Evolutionary conservation across 53 echinoderm and acorn worm species (phyloP).

Genomic region (Luidia sarsii): DNA sequence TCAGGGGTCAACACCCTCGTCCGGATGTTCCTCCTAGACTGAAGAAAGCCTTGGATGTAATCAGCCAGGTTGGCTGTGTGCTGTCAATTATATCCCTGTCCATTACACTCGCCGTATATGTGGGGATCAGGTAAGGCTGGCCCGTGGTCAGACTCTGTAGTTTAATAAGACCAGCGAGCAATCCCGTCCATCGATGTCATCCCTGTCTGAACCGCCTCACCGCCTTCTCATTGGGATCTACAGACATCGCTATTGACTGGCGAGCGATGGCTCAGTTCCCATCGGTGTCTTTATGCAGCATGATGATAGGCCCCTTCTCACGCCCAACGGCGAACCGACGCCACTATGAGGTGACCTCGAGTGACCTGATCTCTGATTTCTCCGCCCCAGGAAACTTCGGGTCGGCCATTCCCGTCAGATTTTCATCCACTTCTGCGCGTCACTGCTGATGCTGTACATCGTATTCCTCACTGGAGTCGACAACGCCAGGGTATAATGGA

Average conservation of each 20-base stretch:
- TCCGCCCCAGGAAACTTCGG: constrained; percentile 66
- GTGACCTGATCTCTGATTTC: background rate
- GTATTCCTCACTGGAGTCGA: constrained; percentile 83
- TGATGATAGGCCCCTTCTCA: too few species aligned
- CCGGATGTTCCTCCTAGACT: background rate
- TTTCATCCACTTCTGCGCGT: constrained; percentile 80
- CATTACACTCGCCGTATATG: constrained; percentile 62
- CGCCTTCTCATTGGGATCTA: too few species aligned
- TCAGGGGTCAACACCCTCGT: background rate
- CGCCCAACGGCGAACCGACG: too few species aligned
- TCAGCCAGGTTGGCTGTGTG: constrained; percentile 49
- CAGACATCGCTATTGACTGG: too few species aligned
- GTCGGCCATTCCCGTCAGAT: constrained; percentile 77
- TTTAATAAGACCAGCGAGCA: too few species aligned
- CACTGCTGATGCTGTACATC: constrained; percentile 73
- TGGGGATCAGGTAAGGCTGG: constrained; percentile 64
- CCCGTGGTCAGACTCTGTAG: too few species aligned
- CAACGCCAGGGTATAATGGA: constrained; percentile 56
- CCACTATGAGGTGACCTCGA: too few species aligned
- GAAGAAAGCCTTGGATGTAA: constrained; percentile 13
- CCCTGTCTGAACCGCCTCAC: too few species aligned
- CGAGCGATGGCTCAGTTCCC: too few species aligned
- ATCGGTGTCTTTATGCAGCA: too few species aligned
- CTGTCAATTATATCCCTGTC: constrained; percentile 62
- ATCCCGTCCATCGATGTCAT: too few species aligned